Evolutionary conservation across 2,888 invertebrate species (phyloP), one percentile per base, ranked within the genome.

Genomic region (Tillus elongatus): DNA sequence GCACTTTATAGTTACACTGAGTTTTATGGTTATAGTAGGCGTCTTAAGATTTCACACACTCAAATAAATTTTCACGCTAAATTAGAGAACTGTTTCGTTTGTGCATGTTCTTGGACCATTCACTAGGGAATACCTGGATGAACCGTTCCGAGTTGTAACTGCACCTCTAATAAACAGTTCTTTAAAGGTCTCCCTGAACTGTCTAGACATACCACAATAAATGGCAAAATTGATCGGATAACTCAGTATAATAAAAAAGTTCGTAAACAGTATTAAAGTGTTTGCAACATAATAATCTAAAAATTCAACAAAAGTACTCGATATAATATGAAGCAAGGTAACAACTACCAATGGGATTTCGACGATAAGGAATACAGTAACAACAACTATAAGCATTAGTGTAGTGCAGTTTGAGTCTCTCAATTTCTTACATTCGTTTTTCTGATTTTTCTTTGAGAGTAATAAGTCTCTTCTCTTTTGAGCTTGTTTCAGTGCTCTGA

Each of bases 171-270:
- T 75, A 57, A 93, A 92, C 4, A 79, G 60, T 54, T 83, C 84
- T 56, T 87, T 88, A 63, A 95, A 95, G 0, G 93, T 93, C 61
- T 92, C 90, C 34, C 95, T 73, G 64, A 95, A 95, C 61, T 89
- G 90, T 16, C 89, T 71, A 16, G 89, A 90, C 95, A 95, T 96
- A 13, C 91, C 91, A 61, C 92, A 93, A 58, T 95, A 95, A 47
- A 93, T 91, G 41, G 90, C 92, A 57, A 95, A 93, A 63, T 93
- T 92, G 39, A 92, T 82, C 8, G 91, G 91, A 65, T 92, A 92
- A 31, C 88, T 88, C 26, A 90, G 75, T 40, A 91, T 82, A 42
- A 95, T 86, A 61, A 89, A 83, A 67, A 93, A 90, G 68, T 93
- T 93, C 8, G 88, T 88, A 57, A 89, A 78, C 42, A 85, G 63